phyloP scores from a whole-genome alignment of 2,113 vertebrate species.

The Gobius niger region DNA sequence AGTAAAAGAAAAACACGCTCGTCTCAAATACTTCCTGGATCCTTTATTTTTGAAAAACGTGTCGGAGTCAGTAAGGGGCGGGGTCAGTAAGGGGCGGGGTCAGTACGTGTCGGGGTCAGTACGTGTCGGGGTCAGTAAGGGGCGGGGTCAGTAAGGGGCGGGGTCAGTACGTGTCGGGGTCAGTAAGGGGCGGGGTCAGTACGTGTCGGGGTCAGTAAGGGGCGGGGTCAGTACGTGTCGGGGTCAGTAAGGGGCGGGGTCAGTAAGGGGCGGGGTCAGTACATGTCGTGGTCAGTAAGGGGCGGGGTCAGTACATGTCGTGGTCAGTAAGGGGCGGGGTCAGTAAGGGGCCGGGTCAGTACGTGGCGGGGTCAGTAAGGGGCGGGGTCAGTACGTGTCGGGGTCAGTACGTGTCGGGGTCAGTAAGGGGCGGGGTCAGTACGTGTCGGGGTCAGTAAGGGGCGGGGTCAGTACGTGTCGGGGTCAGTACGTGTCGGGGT shows the following conservation, averaged over 20 bases:
- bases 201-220: no score
- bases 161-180: no score
- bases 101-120: slow-evolving; percentile 26
- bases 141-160: no score
- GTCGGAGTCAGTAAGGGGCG: no score
- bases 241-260: not conserved
- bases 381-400: slow-evolving; percentile 38
- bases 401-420: no score
- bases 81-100: not conserved
- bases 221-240: no score
- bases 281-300: not conserved
- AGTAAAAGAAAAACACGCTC: no score
- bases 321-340: no score
- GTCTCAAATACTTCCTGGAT: no score
- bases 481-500: not conserved
- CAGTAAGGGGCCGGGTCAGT: slow-evolving; percentile 28
- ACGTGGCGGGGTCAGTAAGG: slow-evolving; percentile 13
- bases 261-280: slow-evolving; percentile 40
- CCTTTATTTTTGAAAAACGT: slow-evolving; percentile 15
- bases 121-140: not conserved
- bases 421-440: slow-evolving; percentile 28
- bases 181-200: slow-evolving; percentile 28
- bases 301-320: slow-evolving; percentile 48
- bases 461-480: no score
- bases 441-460: no score